Conservation (phyloP, 2,888 invertebrate genomes). For the Hypselothyrea guttata region DNA sequence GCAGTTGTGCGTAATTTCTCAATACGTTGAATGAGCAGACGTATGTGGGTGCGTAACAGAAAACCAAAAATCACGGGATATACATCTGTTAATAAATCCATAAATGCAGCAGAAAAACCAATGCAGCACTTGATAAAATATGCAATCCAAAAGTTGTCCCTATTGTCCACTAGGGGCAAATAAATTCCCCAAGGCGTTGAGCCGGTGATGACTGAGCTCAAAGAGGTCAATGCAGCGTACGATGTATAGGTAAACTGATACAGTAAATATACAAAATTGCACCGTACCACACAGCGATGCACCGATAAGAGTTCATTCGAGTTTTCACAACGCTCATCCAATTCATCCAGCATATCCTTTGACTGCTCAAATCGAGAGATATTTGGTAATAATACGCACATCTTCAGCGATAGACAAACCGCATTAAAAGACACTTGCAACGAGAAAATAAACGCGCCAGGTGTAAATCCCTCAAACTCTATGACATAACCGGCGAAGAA, state of each 20-base stretch:
- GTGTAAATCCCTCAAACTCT: constrained; percentile 21
- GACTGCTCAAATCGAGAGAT: constrained; percentile 28
- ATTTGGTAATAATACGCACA: constrained; percentile 2
- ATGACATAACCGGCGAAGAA: constrained; percentile 35
- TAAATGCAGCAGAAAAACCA: constrained; percentile 11
- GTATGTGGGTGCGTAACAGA: constrained; percentile 28
- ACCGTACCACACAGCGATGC: constrained; percentile 29
- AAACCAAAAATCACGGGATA: constrained; percentile 29
- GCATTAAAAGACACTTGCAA: constrained; percentile 37
- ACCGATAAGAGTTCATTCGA: constrained; percentile 11
- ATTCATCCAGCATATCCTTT: constrained; percentile 21
- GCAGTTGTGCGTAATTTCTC: constrained; percentile 19
- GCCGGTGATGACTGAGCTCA: constrained; percentile 24
- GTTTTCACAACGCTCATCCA: constrained; percentile 34
- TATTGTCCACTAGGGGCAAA: constrained; percentile 33
- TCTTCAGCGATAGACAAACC: constrained; percentile 7
- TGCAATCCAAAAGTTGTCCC: background rate
- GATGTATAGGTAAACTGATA: constrained; percentile 19
- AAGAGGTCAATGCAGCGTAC: constrained; percentile 17
- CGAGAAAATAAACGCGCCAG: constrained; percentile 33
- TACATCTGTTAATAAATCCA: constrained; percentile 26
- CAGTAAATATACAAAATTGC: constrained; percentile 30
- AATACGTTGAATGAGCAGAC: constrained; percentile 24
- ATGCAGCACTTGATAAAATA: background rate
- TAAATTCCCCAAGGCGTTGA: constrained; percentile 42